phyloP scores from a whole-genome alignment of 2,797 vertebrate genomes.

The Amazona finschi region DNA sequence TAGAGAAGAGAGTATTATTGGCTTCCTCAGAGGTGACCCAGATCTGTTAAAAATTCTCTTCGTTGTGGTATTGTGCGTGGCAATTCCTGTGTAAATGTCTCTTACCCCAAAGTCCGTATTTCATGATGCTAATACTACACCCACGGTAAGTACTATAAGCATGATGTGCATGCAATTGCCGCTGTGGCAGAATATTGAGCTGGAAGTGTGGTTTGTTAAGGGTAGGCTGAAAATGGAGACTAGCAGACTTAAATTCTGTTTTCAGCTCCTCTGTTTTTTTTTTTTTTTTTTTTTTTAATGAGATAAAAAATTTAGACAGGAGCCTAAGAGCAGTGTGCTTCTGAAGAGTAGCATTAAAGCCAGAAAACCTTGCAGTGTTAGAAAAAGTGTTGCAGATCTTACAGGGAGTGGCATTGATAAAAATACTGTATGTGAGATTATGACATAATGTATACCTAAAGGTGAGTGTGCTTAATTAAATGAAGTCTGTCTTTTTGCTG shows the following conservation, averaged over 20 bases:
- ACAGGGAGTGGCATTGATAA: accelerated
- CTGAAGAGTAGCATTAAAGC: not conserved
- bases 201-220: not conserved
- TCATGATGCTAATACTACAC: not conserved
- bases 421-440: not conserved
- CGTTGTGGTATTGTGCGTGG: accelerated
- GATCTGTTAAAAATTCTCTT: not conserved
- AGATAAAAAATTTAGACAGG: not conserved
- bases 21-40: not conserved
- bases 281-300: not conserved
- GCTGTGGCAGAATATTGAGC: not conserved
- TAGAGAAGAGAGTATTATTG: not conserved
- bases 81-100: not conserved
- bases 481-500: not conserved
- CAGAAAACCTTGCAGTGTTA: not conserved
- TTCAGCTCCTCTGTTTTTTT: not conserved
- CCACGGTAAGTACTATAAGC: accelerated
- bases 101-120: not conserved
- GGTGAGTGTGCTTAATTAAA: not conserved
- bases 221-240: not conserved
- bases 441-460: not conserved
- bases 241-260: not conserved
- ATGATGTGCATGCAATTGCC: accelerated
- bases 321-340: not conserved
- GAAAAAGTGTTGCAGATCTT: not conserved